Evolutionary conservation across 2,888 invertebrate species (phyloP).

Genomic region (Podotricha telesiphe): DNA sequence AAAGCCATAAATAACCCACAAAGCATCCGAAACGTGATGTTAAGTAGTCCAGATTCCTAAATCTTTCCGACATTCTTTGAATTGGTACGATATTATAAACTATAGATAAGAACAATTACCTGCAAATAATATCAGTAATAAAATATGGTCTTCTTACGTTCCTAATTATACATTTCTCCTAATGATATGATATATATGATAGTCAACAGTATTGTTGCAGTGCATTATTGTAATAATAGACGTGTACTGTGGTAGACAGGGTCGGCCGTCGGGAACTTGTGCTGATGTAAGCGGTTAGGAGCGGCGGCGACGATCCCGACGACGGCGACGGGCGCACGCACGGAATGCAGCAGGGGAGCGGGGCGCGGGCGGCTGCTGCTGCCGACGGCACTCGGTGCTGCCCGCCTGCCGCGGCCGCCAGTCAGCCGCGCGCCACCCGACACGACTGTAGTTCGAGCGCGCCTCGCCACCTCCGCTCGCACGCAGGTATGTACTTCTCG

Average conservation of each 20-base stretch:
- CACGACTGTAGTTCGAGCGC: slow-evolving; percentile 72
- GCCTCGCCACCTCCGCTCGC: slow-evolving; percentile 59
- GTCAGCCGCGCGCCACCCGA: slow-evolving; percentile 81
- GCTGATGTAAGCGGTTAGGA: slow-evolving; percentile 65
- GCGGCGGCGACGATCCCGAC: slow-evolving; percentile 68
- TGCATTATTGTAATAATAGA: slow-evolving; percentile 8
- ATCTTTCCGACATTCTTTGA: neutral
- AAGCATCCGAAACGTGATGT: neutral
- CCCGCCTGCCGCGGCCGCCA: slow-evolving; percentile 63
- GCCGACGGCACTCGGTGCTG: slow-evolving; percentile 68
- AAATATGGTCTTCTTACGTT: neutral
- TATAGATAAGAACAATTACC: neutral
- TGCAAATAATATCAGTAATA: neutral
- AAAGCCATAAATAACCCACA: neutral
- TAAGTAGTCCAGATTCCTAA: neutral
- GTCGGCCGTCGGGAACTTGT: slow-evolving; percentile 16
- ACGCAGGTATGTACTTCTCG: slow-evolving; percentile 71
- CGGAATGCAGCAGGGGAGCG: slow-evolving; percentile 70
- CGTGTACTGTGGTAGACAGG: neutral
- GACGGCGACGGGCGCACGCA: slow-evolving; percentile 68
- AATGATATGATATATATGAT: neutral
- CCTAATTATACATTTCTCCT: neutral
- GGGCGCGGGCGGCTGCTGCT: slow-evolving; percentile 70
- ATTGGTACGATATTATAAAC: neutral
- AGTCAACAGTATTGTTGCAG: neutral